Evolutionary conservation across 1,140 invertebrate species (phyloP).

Genomic region (Metaphire vulgaris): DNA sequence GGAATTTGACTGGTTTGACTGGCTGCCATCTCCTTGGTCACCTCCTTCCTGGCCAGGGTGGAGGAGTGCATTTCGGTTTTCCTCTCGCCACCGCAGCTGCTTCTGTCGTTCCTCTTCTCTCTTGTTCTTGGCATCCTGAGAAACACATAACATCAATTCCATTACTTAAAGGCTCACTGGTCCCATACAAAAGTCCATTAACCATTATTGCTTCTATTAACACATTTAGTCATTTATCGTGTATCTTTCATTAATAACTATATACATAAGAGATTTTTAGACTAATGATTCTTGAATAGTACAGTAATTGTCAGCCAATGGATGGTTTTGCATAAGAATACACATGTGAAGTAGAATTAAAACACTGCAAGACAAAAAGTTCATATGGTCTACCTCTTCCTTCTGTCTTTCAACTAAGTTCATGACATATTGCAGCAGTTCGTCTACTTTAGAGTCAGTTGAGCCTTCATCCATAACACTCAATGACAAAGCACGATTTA

Average conservation of each 20-base stretch:
- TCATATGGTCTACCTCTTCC: constrained; percentile 29
- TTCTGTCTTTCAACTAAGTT: constrained; percentile 21
- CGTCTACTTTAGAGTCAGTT: constrained; percentile 28
- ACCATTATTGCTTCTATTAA: not conserved
- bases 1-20: not conserved
- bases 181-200: not conserved
- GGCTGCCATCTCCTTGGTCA: constrained; percentile 5
- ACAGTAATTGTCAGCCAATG: not conserved
- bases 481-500: constrained; percentile 49
- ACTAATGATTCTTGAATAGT: not conserved
- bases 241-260: not conserved
- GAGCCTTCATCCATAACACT: constrained; percentile 24
- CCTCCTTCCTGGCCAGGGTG: not conserved
- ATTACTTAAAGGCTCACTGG: not conserved
- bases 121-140: constrained; percentile 37
- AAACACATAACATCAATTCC: not conserved
- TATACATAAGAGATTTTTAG: not conserved
- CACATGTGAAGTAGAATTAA: too few relatives aligned
- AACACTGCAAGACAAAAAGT: too few relatives aligned
- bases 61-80: constrained; percentile 26
- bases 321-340: too few relatives aligned
- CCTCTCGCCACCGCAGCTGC: constrained; percentile 38
- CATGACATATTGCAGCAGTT: constrained; percentile 23
- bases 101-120: constrained; percentile 39
- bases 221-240: not conserved